Percentiles rank a stretch among this genome's conserved stretches.
These are phyloP conservation scores for Mesochorus sp. DNA, from an alignment of 2,888 invertebrate genomes.

Conservation along the genomic window DNA sequence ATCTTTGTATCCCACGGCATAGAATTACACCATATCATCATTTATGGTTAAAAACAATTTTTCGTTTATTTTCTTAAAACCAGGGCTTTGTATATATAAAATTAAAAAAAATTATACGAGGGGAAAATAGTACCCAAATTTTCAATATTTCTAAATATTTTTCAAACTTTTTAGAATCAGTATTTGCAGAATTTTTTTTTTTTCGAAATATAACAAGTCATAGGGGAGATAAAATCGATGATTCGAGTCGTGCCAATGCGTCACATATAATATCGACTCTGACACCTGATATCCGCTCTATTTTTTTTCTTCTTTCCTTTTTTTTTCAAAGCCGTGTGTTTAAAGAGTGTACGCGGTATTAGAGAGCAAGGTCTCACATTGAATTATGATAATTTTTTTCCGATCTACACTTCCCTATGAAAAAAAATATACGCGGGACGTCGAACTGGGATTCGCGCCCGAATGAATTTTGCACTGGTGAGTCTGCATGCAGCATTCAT, in stretches of 20 bases:
- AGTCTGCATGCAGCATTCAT: constrained; percentile 37
- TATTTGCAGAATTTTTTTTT: neutral
- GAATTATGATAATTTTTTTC: constrained; percentile 77
- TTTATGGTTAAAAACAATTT: neutral
- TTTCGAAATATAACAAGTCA: neutral
- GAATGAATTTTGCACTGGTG: constrained; percentile 41
- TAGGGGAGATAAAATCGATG: constrained; percentile 35
- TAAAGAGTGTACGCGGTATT: neutral
- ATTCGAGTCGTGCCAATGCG: constrained; percentile 64
- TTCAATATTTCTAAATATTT: neutral
- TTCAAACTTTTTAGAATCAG: neutral
- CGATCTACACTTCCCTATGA: constrained; percentile 53
- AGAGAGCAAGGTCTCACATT: constrained; percentile 52
- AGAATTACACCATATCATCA: neutral
- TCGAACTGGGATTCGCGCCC: constrained; percentile 33
- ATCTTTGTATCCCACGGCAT: constrained; percentile 17
- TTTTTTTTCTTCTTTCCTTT: constrained; percentile 43
- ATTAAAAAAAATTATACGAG: too few species aligned
- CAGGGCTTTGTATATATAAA: too few species aligned
- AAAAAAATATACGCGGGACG: constrained; percentile 4
- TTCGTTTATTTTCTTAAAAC: neutral
- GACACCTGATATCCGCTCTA: constrained; percentile 65
- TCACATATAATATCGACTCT: constrained; percentile 66
- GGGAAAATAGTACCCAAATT: too few species aligned
- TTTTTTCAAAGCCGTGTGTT: neutral